These are phyloP conservation scores for Melipona quadrifasciata DNA, from an alignment of 1,140 invertebrate genomes.

Conservation along the genomic window DNA sequence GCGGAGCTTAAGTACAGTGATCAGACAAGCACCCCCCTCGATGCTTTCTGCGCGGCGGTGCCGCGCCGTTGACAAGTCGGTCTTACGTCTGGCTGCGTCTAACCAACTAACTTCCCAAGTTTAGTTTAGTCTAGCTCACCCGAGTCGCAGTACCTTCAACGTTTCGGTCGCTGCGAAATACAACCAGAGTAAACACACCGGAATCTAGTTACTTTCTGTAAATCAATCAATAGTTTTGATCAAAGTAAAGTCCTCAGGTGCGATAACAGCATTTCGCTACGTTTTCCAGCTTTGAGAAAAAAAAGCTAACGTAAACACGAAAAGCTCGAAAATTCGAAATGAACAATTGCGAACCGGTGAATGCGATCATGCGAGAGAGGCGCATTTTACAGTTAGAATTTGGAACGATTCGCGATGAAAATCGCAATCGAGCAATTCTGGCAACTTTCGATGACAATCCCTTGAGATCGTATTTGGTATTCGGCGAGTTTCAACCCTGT, in stretches of 20 bases:
- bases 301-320: too few species aligned
- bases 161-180: conserved; percentile 6
- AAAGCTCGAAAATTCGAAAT: too few species aligned
- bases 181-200: not conserved
- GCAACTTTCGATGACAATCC: too few species aligned
- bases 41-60: conserved; percentile 9
- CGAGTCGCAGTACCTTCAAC: not conserved
- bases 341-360: too few species aligned
- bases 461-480: too few species aligned
- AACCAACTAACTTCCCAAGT: conserved; percentile 29
- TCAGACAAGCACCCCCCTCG: conserved; percentile 26
- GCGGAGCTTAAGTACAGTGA: conserved; percentile 29
- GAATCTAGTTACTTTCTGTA: conserved; percentile 6
- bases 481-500: too few species aligned
- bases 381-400: too few species aligned
- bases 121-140: conserved; percentile 9
- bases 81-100: conserved; percentile 1
- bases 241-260: not conserved
- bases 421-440: too few species aligned
- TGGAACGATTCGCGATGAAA: too few species aligned
- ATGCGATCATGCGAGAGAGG: too few species aligned
- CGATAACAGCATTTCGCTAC: not conserved
- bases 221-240: not conserved
- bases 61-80: conserved; percentile 30
- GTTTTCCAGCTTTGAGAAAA: too few species aligned